These are phyloP conservation scores for Neosalanx taihuensis DNA, from an alignment of 2,797 vertebrate species.

Conservation along the genomic window DNA sequence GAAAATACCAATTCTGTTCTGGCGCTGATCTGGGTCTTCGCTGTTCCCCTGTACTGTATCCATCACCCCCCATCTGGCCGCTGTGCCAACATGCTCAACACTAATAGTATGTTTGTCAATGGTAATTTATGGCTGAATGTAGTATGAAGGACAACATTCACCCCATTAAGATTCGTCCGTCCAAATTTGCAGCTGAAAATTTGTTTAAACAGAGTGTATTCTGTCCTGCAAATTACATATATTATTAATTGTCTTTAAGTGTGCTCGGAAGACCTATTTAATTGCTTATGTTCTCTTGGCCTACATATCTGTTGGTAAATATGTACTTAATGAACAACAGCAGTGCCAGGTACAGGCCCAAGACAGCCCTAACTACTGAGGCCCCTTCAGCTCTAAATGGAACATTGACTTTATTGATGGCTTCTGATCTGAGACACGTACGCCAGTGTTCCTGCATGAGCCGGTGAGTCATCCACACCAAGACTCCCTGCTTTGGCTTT, in stretches of 20 bases:
- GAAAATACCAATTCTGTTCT: conserved; percentile 27
- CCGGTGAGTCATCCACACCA: conserved; percentile 26
- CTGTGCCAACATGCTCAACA: too few species aligned
- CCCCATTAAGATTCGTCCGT: too few species aligned
- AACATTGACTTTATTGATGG: conserved; percentile 31
- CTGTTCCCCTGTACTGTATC: too few species aligned
- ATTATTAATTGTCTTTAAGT: too few species aligned
- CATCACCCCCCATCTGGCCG: too few species aligned
- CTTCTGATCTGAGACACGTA: conserved; percentile 9
- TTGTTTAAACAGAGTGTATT: too few species aligned
- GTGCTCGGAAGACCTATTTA: background rate
- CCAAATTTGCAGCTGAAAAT: too few species aligned
- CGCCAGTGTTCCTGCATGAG: conserved; percentile 16
- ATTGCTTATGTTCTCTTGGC: background rate
- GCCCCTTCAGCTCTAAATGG: conserved; percentile 29
- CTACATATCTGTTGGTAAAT: background rate
- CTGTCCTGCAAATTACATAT: too few species aligned
- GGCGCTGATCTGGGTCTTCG: too few species aligned
- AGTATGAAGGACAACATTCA: too few species aligned
- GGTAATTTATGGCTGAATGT: too few species aligned
- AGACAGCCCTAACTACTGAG: conserved; percentile 12
- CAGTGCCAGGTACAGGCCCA: conserved; percentile 7
- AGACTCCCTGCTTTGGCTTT: conserved; percentile 31
- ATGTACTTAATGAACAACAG: background rate
- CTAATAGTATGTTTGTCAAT: too few species aligned